Base-by-base conservation (phyloP, 2,888 invertebrate genomes). In the Acronicta psi region DNA sequence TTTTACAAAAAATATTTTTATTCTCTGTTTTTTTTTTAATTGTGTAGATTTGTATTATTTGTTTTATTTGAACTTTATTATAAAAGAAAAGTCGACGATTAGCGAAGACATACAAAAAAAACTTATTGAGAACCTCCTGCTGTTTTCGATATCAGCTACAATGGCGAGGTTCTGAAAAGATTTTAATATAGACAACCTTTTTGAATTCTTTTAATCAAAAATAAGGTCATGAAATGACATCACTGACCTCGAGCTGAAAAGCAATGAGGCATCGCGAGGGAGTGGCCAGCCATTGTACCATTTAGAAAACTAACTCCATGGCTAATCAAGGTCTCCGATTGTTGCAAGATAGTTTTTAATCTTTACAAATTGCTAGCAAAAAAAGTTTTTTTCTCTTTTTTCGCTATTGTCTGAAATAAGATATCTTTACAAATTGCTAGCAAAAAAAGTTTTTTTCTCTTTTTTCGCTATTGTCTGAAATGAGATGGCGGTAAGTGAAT, bases 211-310 rank as follows among this genome's bases (percentile, higher is more conserved):
- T 23, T 41, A 50, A 56, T 38, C 25, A 29, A 8, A n/a, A 62
- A 49, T 57, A 41, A 68, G 63, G 57, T 42, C 63, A 62, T 17
- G 31, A 38, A 25, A 56, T 73, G 74, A 71, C 65, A 74, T 73
- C 74, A 74, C 20, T 60, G 58, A 46, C 73, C 73, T 74, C 74
- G 61, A 6, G n/a, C 47, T 61, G 59, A 43, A 61, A 46, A 42
- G 59, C 54, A 62, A 40, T 68, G 68, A 69, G 31, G 49, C 65
- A 42, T 55, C 29, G 37, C 55, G 38, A 43, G 44, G 72, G 72
- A 62, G 72, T 41, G 72, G 52, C 46, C 42, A 31, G 16, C 38
- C 29, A 64, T 73, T 70, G 69, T 69, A n/a, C 36, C 45, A 10
- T 42, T 56, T 60, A 51, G 69, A 50, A 66, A 72, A 66, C 55